Percentiles rank a stretch among this genome's conserved stretches.
phyloP scores from a whole-genome alignment of 2,888 invertebrate species.

The Trichacis sp. region DNA sequence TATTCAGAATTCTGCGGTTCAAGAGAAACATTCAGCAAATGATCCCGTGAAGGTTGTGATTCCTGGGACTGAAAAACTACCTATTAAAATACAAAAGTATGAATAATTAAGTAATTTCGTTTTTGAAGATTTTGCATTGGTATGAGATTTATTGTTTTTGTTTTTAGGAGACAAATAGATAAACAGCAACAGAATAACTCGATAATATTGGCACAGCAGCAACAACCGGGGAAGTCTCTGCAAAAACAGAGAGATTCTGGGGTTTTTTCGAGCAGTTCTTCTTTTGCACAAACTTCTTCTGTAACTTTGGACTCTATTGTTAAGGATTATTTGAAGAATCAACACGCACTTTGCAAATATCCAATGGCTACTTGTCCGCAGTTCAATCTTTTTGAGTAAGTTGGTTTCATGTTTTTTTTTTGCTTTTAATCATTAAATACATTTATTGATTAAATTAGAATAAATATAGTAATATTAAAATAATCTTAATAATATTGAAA shows the following conservation, averaged over 20 bases:
- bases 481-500: no score
- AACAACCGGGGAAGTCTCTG: constrained; percentile 70
- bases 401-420: no score
- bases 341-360: constrained; percentile 96
- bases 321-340: constrained; percentile 95
- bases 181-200: constrained; percentile 46
- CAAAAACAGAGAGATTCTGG: constrained; percentile 71
- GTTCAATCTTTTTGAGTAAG: constrained; percentile 91
- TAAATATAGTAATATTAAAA: no score
- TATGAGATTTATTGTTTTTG: no score
- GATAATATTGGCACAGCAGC: constrained; percentile 54
- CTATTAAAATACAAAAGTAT: no score
- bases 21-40: constrained; percentile 57
- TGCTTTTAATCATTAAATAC: no score
- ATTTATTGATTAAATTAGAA: no score
- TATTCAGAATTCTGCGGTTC: no score
- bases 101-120: no score
- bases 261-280: constrained; percentile 57
- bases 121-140: no score
- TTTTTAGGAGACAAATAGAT: constrained; percentile 45
- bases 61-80: constrained; percentile 50
- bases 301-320: constrained; percentile 91
- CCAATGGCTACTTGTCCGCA: constrained; percentile 98
- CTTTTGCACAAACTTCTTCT: constrained; percentile 61
- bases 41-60: no score